These are phyloP conservation scores for Episyrphus balteatus DNA, from an alignment of 1,140 invertebrate species.

Conservation along the genomic window DNA sequence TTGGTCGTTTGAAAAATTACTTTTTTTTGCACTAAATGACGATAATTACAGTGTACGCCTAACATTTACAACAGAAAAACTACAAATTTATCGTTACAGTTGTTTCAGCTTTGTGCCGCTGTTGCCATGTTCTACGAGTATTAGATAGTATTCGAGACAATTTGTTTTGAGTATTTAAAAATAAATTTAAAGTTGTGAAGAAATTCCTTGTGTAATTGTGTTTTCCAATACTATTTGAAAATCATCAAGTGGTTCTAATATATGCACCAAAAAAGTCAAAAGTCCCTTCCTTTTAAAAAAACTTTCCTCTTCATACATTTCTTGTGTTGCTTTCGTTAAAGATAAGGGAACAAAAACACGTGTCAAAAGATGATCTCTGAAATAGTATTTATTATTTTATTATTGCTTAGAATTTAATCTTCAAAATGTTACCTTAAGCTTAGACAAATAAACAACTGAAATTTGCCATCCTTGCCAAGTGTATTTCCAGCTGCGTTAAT, in stretches of 20 bases:
- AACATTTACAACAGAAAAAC: no score
- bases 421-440: constrained; percentile 42
- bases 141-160: no score
- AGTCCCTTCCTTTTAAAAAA: constrained; percentile 79
- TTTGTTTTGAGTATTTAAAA: no score
- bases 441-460: constrained; percentile 92
- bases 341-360: constrained; percentile 81
- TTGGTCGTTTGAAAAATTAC: no score
- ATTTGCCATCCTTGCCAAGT: constrained; percentile 95
- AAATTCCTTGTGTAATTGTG: constrained; percentile 87
- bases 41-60: no score
- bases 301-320: constrained; percentile 94
- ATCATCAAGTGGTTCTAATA: constrained; percentile 83
- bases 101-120: no score
- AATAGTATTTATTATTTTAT: constrained; percentile 21
- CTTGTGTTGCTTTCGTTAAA: constrained; percentile 66
- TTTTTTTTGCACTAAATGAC: no score
- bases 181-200: constrained; percentile 37
- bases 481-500: constrained; percentile 73
- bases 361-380: constrained; percentile 85
- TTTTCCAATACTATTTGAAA: constrained; percentile 89
- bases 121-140: no score
- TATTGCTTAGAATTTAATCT: not conserved
- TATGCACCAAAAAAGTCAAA: constrained; percentile 81
- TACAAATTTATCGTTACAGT: no score